Evolutionary conservation across 1,140 invertebrate species (phyloP).

Genomic region (Drosophila nebulosa): DNA sequence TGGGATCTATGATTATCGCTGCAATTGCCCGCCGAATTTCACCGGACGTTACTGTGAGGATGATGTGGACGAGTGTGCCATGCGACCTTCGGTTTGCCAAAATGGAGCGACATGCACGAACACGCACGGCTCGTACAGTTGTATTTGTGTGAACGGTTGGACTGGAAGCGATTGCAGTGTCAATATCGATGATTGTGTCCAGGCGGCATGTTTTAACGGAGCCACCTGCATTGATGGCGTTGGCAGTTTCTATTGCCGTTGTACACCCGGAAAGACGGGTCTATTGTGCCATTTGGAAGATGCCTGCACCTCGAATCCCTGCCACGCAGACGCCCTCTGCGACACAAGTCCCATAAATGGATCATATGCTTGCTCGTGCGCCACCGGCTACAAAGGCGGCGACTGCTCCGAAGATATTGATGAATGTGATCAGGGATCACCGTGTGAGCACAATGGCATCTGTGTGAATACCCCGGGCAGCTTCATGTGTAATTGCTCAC

Average conservation of each 20-base stretch:
- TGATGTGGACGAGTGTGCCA: constrained; percentile 90
- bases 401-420: constrained; percentile 97
- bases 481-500: constrained; percentile 94
- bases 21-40: constrained; percentile 92
- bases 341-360: constrained; percentile 98
- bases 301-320: constrained; percentile 97
- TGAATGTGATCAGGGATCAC: constrained; percentile 96
- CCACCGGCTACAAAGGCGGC: constrained; percentile 93
- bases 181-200: constrained; percentile 96
- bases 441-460: constrained; percentile 94
- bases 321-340: constrained; percentile 95
- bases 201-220: constrained; percentile 96
- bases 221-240: constrained; percentile 98
- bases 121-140: constrained; percentile 93
- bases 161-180: constrained; percentile 93
- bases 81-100: constrained; percentile 92
- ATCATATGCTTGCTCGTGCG: constrained; percentile 95
- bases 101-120: constrained; percentile 98
- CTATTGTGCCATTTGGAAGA: constrained; percentile 97
- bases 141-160: constrained; percentile 98
- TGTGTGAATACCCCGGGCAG: constrained; percentile 97
- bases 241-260: constrained; percentile 96
- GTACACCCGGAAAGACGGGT: constrained; percentile 96
- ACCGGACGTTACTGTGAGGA: constrained; percentile 91
- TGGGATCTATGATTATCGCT: constrained; percentile 92